Evolutionary conservation across 2,113 vertebrate species (phyloP), one percentile per base, ranked within the genome.

Genomic region (Microcebus griseorufus): DNA sequence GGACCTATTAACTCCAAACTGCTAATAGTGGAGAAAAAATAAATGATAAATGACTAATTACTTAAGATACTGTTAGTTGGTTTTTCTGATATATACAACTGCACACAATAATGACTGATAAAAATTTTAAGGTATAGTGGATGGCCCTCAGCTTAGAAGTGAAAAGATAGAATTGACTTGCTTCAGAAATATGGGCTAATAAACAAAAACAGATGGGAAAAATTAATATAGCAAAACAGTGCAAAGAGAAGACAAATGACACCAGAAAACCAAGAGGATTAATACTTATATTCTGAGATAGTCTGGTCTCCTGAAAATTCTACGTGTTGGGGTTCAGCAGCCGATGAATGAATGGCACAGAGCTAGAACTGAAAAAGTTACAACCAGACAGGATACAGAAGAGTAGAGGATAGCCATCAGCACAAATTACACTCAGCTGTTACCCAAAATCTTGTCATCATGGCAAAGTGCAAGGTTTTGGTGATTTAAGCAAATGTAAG

Each of bases 121-220:
- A 92, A 96, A 93, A 92, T 48, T 8, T 92, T 93, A 83, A 93
- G 60, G 34, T 72, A 34, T 58, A 80, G 87, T 76, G 70, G 64
- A 87, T 87, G 60, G 32, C 69, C 20, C 12, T 62, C 79, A 92
- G 48, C 48, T 91, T 72, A 93, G 58, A 92, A 96, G 90, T 53
- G 79, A 84, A 73, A 95, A 83, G 29, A 42, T 13, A 84, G 27
- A 93, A 96, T 95, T 83, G 48, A 70, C 92, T 84, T 87, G 51
- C 65, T 87, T 96, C 65, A 87, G 87, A 97, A 95, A 90, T 87
- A 80, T 20, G 10, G 29, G 34, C 58, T 75, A 78, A 87, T 62
- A 94, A 90, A 90, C 32, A 92, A 91, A 88, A 93, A 87, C 25
- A 95, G 88, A 80, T 89, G 84, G 76, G 55, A 87, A 94, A 93